Evolutionary conservation across 1,140 invertebrate species (phyloP).

Genomic region (Magallana ariakensis): DNA sequence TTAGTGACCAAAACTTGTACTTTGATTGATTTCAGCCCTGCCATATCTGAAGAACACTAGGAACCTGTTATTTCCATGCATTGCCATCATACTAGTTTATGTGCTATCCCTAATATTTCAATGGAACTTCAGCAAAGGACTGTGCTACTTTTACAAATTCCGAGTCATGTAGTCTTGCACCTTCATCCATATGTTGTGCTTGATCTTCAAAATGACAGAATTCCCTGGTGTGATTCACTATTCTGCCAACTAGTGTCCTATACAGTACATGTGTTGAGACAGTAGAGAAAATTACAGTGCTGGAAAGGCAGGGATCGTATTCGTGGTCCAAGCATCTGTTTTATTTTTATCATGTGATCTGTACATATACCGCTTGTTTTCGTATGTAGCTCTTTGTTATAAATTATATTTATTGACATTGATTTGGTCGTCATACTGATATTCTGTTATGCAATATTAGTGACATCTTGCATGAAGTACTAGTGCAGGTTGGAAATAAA

Average conservation of each 20-base stretch:
- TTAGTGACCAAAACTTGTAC: not conserved
- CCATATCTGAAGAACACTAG: conserved; percentile 94
- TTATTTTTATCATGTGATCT: conserved; percentile 19
- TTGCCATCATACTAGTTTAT: conserved; percentile 89
- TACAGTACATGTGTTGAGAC: not conserved
- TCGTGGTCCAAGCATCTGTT: conserved; percentile 22
- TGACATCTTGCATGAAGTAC: not conserved
- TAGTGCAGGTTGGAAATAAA: not conserved
- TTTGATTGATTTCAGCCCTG: conserved; percentile 85
- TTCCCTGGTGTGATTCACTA: not conserved
- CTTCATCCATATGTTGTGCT: not conserved
- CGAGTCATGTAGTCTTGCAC: conserved; percentile 61
- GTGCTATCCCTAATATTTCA: conserved; percentile 86
- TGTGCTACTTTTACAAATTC: conserved; percentile 76
- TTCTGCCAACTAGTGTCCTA: not conserved
- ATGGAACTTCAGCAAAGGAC: conserved; percentile 81
- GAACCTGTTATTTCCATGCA: conserved; percentile 91
- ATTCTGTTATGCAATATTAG: not conserved
- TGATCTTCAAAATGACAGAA: not conserved
- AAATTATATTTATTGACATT: conserved; percentile 3
- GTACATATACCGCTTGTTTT: not conserved
- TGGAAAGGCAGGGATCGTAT: not conserved
- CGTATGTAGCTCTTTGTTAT: not conserved
- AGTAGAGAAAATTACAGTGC: not conserved
- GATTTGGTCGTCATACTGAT: not conserved